These are phyloP conservation scores for Vireo altiloquus DNA, from an alignment of 2,113 vertebrate genomes.

Conservation along the genomic window DNA sequence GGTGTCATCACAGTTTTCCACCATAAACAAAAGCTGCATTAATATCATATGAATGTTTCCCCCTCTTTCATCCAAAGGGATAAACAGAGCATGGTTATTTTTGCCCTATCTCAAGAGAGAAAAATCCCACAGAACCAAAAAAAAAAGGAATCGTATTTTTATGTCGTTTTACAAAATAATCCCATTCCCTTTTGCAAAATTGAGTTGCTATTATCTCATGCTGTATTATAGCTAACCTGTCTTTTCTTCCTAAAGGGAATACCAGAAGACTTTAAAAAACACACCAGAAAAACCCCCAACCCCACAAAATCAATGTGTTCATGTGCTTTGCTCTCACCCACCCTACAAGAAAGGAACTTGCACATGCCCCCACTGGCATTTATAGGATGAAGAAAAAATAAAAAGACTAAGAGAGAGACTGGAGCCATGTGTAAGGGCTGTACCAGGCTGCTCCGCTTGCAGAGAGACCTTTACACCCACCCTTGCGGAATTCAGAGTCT, in stretches of 20 bases:
- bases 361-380: accelerated
- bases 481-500: background rate
- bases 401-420: background rate
- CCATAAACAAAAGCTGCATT: slow-evolving; percentile 57
- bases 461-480: background rate
- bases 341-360: background rate
- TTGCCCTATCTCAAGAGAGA: background rate
- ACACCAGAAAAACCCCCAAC: background rate
- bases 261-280: background rate
- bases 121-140: background rate
- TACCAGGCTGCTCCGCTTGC: background rate
- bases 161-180: background rate
- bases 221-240: background rate
- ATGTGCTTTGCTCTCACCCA: background rate
- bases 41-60: slow-evolving; percentile 3
- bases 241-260: background rate
- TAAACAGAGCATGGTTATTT: slow-evolving; percentile 40
- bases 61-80: background rate
- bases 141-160: background rate
- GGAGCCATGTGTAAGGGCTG: background rate
- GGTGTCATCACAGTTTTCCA: slow-evolving; percentile 23
- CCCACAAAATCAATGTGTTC: accelerated
- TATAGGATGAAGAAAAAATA: background rate
- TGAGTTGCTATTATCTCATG: background rate
- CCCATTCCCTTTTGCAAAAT: background rate